These are phyloP conservation scores for Pristis pectinata DNA, from an alignment of 2,797 vertebrate genomes.

Conservation along the genomic window DNA sequence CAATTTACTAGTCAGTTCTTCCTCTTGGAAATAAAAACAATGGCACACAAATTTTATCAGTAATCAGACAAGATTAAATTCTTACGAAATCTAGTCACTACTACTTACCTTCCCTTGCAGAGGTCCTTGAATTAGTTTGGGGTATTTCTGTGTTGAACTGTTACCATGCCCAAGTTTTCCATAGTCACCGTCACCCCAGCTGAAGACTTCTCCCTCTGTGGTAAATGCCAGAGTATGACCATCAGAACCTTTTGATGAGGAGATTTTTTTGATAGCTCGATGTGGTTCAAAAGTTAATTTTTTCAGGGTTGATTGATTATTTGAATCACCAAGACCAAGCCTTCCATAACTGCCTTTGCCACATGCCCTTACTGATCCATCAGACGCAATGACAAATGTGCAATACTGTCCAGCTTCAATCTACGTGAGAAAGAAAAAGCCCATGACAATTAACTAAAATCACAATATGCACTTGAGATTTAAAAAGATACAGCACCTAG, in stretches of 20 bases:
- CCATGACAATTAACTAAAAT: conserved; percentile 39
- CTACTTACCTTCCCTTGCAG: conserved; percentile 67
- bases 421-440: conserved; percentile 46
- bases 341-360: conserved; percentile 74
- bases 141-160: conserved; percentile 73
- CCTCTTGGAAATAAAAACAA: background rate
- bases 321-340: conserved; percentile 69
- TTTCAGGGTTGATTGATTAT: conserved; percentile 72
- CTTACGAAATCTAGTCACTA: background rate
- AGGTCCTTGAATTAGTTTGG: conserved; percentile 71
- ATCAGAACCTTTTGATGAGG: conserved; percentile 72
- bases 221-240: conserved; percentile 72
- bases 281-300: conserved; percentile 73
- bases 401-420: conserved; percentile 75
- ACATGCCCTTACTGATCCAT: conserved; percentile 71
- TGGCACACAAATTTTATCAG: background rate
- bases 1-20: background rate
- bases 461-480: conserved; percentile 14
- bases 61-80: background rate
- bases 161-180: conserved; percentile 72
- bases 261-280: conserved; percentile 71
- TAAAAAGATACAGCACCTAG: background rate
- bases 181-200: conserved; percentile 73
- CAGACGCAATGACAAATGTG: conserved; percentile 70
- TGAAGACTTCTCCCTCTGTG: conserved; percentile 73